A percentile compares a stretch with the other conserved stretches of the same genome.
Evolutionary conservation across 2,797 vertebrate genomes (phyloP).

Genomic region (Phoxinus dragarum): DNA sequence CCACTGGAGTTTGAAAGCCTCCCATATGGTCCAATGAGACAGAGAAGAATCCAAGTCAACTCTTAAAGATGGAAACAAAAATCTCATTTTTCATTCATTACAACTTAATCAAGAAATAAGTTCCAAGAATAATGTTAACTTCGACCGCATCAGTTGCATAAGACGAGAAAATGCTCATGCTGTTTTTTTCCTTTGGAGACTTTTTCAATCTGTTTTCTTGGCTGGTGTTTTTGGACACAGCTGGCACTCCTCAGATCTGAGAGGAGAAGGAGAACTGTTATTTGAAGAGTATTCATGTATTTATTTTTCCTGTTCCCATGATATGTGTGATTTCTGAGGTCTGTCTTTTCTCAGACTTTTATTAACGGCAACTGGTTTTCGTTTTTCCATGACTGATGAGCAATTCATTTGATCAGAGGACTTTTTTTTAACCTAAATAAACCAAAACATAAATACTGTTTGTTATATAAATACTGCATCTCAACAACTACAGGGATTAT

Average conservation of each 20-base stretch:
- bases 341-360: constrained; percentile 43
- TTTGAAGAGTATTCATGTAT: constrained; percentile 64
- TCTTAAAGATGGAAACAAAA: not conserved
- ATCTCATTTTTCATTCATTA: constrained; percentile 7
- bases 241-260: constrained; percentile 76
- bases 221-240: constrained; percentile 71
- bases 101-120: not conserved
- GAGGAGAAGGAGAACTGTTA: constrained; percentile 64
- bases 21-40: not conserved
- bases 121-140: not conserved
- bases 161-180: not conserved
- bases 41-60: not conserved
- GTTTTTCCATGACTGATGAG: constrained; percentile 1
- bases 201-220: constrained; percentile 72
- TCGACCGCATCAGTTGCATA: not conserved
- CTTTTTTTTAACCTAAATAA: too few relatives aligned
- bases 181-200: constrained; percentile 68
- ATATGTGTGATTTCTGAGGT: constrained; percentile 58
- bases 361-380: constrained; percentile 12
- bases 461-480: not conserved
- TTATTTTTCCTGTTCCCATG: constrained; percentile 62
- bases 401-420: not conserved
- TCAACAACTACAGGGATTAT: not conserved
- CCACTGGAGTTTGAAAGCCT: constrained; percentile 23
- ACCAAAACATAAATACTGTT: too few relatives aligned